Evolutionary conservation across 2,113 vertebrate species (phyloP).

Genomic region (Lutjanus erythropterus): DNA sequence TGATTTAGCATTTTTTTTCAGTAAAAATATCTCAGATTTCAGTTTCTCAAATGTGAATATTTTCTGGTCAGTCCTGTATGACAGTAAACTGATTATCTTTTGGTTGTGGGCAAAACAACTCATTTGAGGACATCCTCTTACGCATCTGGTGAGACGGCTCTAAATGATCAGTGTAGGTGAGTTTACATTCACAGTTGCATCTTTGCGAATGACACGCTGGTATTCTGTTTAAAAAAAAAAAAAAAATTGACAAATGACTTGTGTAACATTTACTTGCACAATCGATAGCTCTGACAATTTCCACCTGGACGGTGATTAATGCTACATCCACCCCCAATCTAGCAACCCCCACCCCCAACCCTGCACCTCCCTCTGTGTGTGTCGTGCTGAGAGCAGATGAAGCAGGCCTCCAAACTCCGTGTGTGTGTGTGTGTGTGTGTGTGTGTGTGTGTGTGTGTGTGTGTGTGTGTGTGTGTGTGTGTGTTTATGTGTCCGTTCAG

Average conservation of each 20-base stretch:
- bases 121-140: no score
- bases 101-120: no score
- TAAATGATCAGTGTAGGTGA: constrained; percentile 19
- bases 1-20: no score
- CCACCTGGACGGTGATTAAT: constrained; percentile 94
- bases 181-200: constrained; percentile 64
- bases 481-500: constrained; percentile 46
- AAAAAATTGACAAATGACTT: constrained; percentile 90
- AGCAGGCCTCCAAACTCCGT: constrained; percentile 67
- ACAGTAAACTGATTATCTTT: no score
- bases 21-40: no score
- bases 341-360: constrained; percentile 65
- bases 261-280: constrained; percentile 96
- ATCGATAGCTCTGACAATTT: constrained; percentile 96
- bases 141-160: constrained; percentile 16
- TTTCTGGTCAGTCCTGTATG: no score
- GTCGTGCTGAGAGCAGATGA: constrained; percentile 80
- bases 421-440: constrained; percentile 26
- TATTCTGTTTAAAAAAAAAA: constrained; percentile 74
- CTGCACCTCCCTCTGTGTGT: constrained; percentile 72
- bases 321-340: constrained; percentile 83
- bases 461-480: constrained; percentile 13
- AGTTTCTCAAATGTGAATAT: no score
- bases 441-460: constrained; percentile 35
- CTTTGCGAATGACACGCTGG: constrained; percentile 86